Evolutionary conservation across 2,113 vertebrate species (phyloP).

Genomic region (Anser cygnoides): DNA sequence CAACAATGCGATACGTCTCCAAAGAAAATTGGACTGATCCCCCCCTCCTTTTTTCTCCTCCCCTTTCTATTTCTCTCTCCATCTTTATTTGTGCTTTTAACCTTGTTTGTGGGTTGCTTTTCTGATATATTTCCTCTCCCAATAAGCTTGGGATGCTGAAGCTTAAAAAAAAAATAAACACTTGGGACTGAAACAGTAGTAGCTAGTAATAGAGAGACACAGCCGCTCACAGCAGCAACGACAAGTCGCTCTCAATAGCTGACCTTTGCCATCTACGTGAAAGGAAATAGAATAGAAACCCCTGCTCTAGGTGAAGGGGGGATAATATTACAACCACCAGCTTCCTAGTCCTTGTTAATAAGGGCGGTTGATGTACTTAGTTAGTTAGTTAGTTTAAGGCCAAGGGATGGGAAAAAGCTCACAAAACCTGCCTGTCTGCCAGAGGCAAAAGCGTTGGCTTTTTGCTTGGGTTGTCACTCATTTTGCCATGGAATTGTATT

Average conservation of each 20-base stretch:
- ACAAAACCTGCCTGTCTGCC: conserved; percentile 62
- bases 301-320: conserved; percentile 62
- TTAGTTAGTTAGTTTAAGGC: conserved; percentile 53
- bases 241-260: conserved; percentile 39
- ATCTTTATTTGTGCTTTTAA: conserved; percentile 67
- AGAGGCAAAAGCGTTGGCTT: conserved; percentile 37
- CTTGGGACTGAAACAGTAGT: conserved; percentile 55
- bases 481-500: conserved; percentile 58
- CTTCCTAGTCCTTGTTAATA: conserved; percentile 75
- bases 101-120: conserved; percentile 46
- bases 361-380: conserved; percentile 30
- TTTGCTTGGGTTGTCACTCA: conserved; percentile 67
- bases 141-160: conserved; percentile 32
- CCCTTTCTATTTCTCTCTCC: conserved; percentile 54
- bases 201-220: conserved; percentile 33
- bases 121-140: conserved; percentile 45
- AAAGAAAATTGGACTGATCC: conserved; percentile 73
- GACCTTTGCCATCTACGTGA: conserved; percentile 79
- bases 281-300: conserved; percentile 71
- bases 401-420: conserved; percentile 12
- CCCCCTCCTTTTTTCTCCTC: conserved; percentile 9
- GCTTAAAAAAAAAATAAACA: background rate
- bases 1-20: conserved; percentile 72
- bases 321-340: conserved; percentile 55
- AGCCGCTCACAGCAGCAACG: background rate